Evolutionary conservation across 2,113 vertebrate genomes (phyloP), one percentile per base, ranked within the genome.

Genomic region (Alosa alosa): DNA sequence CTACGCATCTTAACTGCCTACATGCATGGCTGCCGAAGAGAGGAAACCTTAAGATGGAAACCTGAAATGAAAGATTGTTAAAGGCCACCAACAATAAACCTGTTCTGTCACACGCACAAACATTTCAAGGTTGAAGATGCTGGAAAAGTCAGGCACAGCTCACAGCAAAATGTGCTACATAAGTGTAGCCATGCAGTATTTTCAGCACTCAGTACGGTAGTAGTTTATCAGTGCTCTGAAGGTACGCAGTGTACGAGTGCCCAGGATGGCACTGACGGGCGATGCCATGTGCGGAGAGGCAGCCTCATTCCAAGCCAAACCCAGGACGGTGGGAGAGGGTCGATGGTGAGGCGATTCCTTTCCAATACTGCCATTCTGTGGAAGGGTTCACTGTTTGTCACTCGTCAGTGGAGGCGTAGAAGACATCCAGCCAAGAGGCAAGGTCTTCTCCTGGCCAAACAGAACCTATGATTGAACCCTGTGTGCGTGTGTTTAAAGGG

Each of bases 301-400:
- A 22, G 1, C 18, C 55, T 57, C 20, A 22, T 57, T 57, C 18
- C 20, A 57, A 22, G 55, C 55, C 18, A 57, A 6, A 57, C 55
- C 55, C 55, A 22, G 55, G 55, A 22, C 55, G 18, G 55, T 0
- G 18, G 3, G 55, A 57, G 55, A 20, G 17, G 55, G 6, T 57
- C 2, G 55, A 57, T 57, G 31, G 25, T 13, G 31, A 75, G 68
- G 36, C 13, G 9, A 17, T 75, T 57, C 25, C 31, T 13, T 39
- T 75, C 9, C 6, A 31, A 36, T 25, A 36, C 25, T n/a, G 64
- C 64, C 25, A 72, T 72, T 31, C 25, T 72, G n/a, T 31, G 13
- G 10, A 82, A 57, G 55, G 47, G 81, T 57, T 22, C 60, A 49
- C 47, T 47, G 83, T 82, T 75, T 84, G 85, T 81, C 47, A 49